Conservation (phyloP, 2,888 invertebrate genomes). For the Lamellibrachia columna region DNA sequence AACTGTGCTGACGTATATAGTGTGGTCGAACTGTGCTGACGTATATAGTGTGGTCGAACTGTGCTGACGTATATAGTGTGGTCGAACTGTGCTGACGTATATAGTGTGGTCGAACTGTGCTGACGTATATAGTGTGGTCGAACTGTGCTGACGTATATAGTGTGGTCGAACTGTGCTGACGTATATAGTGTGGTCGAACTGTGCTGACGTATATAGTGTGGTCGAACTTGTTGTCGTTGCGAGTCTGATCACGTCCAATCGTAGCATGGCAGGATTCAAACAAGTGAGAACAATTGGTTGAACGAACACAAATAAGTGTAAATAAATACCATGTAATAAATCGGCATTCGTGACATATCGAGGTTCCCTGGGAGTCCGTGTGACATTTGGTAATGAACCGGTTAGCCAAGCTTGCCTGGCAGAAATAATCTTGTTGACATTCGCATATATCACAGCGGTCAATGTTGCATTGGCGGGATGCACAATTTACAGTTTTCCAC, state of each 20-base stretch:
- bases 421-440: neutral
- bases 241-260: neutral
- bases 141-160: too few relatives aligned
- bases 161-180: too few relatives aligned
- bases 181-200: too few relatives aligned
- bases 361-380: neutral
- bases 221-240: neutral
- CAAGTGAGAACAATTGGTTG: neutral
- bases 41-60: too few relatives aligned
- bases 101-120: too few relatives aligned
- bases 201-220: too few relatives aligned
- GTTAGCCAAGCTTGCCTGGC: neutral
- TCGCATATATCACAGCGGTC: neutral
- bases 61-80: too few relatives aligned
- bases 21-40: too few relatives aligned
- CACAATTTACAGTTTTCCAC: neutral
- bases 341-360: neutral
- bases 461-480: neutral
- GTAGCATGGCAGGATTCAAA: neutral
- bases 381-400: neutral
- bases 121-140: too few relatives aligned
- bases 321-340: slow-evolving; percentile 3
- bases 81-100: too few relatives aligned
- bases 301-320: neutral
- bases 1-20: too few relatives aligned